phyloP scores from a whole-genome alignment of 2,888 invertebrate species.

The Eupithecia insigniata region DNA sequence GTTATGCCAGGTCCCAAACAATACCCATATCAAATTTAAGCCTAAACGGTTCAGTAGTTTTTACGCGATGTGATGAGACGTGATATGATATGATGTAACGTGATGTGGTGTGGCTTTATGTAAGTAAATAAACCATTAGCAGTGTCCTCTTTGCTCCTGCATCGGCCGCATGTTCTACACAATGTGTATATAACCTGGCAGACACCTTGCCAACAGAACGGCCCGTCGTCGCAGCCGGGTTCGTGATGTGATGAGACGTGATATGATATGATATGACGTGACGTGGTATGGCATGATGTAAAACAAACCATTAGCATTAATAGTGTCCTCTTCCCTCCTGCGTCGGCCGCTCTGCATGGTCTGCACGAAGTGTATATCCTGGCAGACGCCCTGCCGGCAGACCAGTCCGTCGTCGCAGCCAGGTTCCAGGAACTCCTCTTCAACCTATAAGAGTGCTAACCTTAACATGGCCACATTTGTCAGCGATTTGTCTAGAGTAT shows the following conservation, averaged over 20 bases:
- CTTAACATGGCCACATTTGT: background rate
- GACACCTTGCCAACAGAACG: constrained; percentile 72
- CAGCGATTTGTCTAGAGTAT: background rate
- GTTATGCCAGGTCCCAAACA: no score
- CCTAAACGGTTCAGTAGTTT: no score
- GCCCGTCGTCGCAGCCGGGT: constrained; percentile 77
- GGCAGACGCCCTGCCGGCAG: constrained; percentile 72
- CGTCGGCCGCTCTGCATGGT: background rate
- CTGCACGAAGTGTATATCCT: constrained; percentile 68
- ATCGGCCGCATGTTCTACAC: constrained; percentile 28
- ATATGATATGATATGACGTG: no score
- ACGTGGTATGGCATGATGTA: no score
- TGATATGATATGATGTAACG: no score
- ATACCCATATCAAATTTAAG: no score
- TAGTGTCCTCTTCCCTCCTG: background rate
- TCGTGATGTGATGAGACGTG: constrained; percentile 44
- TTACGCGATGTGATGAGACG: no score
- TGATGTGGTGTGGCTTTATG: no score
- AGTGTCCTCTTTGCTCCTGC: background rate
- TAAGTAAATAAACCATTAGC: constrained; percentile 50
- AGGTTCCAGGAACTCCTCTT: constrained; percentile 77
- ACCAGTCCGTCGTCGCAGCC: constrained; percentile 79
- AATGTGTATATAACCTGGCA: constrained; percentile 76
- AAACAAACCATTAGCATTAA: constrained; percentile 49
- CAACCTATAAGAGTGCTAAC: constrained; percentile 57